Conservation (phyloP, 2,888 invertebrate species). For the Sarcophaga rosellei region DNA sequence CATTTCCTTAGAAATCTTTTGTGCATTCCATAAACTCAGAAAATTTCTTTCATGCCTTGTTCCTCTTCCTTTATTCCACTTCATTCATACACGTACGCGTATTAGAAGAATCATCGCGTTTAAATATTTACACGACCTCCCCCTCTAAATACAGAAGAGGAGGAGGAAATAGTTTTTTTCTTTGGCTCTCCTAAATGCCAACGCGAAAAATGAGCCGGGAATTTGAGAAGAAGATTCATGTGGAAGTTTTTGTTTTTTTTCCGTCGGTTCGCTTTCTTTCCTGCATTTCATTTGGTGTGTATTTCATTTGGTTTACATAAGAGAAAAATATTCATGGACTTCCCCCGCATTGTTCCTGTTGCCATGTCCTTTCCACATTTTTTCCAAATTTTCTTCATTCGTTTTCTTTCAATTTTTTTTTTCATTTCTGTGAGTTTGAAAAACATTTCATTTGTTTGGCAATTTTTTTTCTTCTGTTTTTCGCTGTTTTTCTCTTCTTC, state of each 20-base stretch:
- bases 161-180: slow-evolving; percentile 12
- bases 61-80: no score
- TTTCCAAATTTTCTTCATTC: not conserved
- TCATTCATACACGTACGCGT: not conserved
- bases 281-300: not conserved
- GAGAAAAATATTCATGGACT: slow-evolving; percentile 18
- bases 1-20: no score
- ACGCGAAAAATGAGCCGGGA: slow-evolving; percentile 35
- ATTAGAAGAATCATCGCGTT: slow-evolving; percentile 37
- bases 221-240: not conserved
- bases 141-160: not conserved
- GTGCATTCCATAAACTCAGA: no score
- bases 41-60: no score
- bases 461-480: slow-evolving; percentile 16
- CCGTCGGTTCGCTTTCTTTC: not conserved
- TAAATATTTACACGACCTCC: slow-evolving; percentile 9
- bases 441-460: slow-evolving; percentile 22
- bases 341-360: not conserved
- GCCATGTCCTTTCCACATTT: not conserved
- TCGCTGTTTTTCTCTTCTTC: not conserved
- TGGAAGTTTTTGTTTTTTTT: not conserved
- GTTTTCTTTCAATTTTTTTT: not conserved
- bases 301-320: slow-evolving; percentile 35
- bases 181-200: slow-evolving; percentile 29
- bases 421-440: not conserved